Base-by-base conservation (phyloP, 2,888 invertebrate genomes). In the Nasonovia ribisnigri region DNA sequence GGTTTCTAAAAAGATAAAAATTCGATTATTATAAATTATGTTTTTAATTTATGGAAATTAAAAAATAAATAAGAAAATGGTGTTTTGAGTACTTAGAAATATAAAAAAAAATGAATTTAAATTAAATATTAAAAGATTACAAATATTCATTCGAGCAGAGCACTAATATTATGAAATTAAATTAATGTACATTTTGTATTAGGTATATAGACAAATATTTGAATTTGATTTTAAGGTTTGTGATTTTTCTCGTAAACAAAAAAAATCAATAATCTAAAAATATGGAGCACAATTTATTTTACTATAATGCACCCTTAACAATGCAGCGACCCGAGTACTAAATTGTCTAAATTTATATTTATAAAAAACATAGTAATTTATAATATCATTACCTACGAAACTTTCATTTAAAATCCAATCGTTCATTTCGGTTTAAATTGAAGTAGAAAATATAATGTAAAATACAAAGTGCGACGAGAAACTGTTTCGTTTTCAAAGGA, bases 31-130 rank as follows among this genome's bases (percentile, higher is more conserved):
- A 67, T 36, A 90, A 77, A 90, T 48, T 48, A 36, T 67, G 26
- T 77, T 77, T 77, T 90, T 90, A 77, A 90, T 90, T 90, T 90
- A 90, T 90, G 77, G 48, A 77, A 77, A 90, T 77, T 90, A 77
- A 90, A 36, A 42, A 67, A 60, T 46, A 46, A 57, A 26, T 89
- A 43, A 48, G 42, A 54, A n/a, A 46, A 77, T 36, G 6, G 20
- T 36, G 36, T 20, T 77, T 20, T 77, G 77, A 20, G 6, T 77
- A 20, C 77, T 36, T 77, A 77, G 20, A 67, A 20, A 36, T 36
- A 6, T 77, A 77, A 20, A 6, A 77, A 26, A 24, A 57, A 57
- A 57, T 57, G 24, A 57, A 77, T 77, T 77, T 36, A 77, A 77
- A 77, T 77, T 16, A 36, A 77, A 77, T 20, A 77, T 77, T 77